These are phyloP conservation scores for Lamprotornis superbus DNA, from an alignment of 2,113 vertebrate species.

Conservation along the genomic window DNA sequence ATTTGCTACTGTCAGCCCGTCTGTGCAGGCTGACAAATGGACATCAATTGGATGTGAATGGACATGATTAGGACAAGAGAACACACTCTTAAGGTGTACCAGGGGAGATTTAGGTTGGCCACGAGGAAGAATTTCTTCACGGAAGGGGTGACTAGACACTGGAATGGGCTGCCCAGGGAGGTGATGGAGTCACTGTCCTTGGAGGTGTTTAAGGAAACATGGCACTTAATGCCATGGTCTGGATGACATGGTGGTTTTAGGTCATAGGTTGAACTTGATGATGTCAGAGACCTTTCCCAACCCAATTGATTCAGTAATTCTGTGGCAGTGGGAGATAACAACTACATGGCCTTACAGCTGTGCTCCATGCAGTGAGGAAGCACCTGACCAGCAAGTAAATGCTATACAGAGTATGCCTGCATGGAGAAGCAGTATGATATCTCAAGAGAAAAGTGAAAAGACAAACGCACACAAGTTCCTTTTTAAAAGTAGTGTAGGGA, in stretches of 20 bases:
- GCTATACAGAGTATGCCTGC: rapidly evolving
- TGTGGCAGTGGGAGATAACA: not conserved
- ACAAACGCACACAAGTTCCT: too few relatives aligned
- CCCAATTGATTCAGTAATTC: not conserved
- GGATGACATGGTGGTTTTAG: not conserved
- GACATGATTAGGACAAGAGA: not conserved
- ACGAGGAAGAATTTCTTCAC: not conserved
- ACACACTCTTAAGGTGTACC: not conserved
- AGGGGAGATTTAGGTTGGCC: not conserved
- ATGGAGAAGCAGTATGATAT: rapidly evolving
- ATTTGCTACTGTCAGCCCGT: too few relatives aligned
- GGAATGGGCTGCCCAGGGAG: not conserved
- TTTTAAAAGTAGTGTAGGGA: not conserved
- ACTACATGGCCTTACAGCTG: rapidly evolving
- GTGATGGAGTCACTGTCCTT: not conserved
- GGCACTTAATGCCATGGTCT: not conserved
- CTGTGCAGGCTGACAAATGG: not conserved
- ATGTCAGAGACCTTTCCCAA: not conserved
- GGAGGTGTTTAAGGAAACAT: not conserved
- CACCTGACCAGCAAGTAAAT: not conserved
- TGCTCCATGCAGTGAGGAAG: rapidly evolving
- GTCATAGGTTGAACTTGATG: not conserved
- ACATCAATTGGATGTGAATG: not conserved
- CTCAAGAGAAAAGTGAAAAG: not conserved
- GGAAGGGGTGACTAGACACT: not conserved